A percentile compares a stretch with the other conserved stretches of the same genome.
Evolutionary conservation across 2,888 invertebrate species (phyloP).

Genomic region (Priocnemis perturbator): DNA sequence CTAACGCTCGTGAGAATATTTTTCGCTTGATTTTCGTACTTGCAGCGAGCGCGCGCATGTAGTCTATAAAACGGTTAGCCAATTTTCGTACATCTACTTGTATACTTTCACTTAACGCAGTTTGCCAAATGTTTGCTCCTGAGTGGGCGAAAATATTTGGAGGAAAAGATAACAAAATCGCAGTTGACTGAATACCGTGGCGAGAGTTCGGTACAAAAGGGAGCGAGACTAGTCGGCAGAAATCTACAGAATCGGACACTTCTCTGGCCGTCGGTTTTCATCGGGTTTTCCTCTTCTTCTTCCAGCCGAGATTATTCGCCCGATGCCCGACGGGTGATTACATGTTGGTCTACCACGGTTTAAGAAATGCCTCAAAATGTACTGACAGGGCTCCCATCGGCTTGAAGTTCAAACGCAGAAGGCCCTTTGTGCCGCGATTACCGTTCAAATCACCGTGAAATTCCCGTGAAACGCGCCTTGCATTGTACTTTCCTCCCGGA

Average conservation of each 20-base stretch:
- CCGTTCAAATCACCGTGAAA: conserved; percentile 72
- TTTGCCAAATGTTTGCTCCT: too few species aligned
- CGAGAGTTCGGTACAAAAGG: too few species aligned
- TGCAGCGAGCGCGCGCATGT: background rate
- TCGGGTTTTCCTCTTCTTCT: conserved; percentile 4
- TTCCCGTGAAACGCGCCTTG: conserved; percentile 64
- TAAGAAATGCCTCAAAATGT: conserved; percentile 45
- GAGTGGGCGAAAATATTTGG: too few species aligned
- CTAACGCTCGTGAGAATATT: conserved; percentile 43
- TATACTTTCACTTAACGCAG: too few species aligned
- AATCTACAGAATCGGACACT: too few species aligned
- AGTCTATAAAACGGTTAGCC: too few species aligned
- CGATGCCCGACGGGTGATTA: conserved; percentile 57
- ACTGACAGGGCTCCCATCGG: conserved; percentile 47
- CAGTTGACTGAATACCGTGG: too few species aligned
- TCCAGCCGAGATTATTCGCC: conserved; percentile 59
- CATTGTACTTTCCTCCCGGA: conserved; percentile 54
- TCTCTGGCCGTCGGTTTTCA: conserved; percentile 1
- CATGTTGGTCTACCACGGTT: conserved; percentile 51
- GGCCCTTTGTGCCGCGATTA: conserved; percentile 70
- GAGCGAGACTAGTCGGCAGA: too few species aligned
- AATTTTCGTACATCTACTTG: too few species aligned
- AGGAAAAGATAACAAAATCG: too few species aligned
- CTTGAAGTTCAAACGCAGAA: conserved; percentile 42
- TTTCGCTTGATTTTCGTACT: conserved; percentile 34